These are phyloP conservation scores for Cheilosia impressa DNA, from an alignment of 2,888 invertebrate species.

Conservation along the genomic window DNA sequence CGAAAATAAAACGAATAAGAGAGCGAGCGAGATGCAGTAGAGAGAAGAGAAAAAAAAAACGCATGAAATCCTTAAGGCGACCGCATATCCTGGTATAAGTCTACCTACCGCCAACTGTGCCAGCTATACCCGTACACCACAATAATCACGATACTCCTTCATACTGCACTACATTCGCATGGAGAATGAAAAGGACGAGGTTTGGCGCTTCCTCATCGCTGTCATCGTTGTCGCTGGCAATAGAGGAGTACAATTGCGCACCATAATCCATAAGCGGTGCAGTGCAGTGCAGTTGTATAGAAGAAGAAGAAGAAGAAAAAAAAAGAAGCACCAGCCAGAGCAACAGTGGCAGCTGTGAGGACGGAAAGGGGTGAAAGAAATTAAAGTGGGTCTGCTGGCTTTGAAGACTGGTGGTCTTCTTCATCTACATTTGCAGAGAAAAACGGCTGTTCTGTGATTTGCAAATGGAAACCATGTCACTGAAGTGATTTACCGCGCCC, in stretches of 20 bases:
- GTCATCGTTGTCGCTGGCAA: conserved; percentile 2
- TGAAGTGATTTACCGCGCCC: conserved; percentile 49
- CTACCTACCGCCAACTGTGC: conserved; percentile 16
- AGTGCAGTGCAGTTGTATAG: not conserved
- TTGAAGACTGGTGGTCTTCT: conserved; percentile 8
- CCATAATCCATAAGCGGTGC: conserved; percentile 15
- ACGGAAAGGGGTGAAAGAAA: not conserved
- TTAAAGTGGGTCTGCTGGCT: conserved; percentile 37
- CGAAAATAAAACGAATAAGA: conserved; percentile 26
- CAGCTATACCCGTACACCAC: conserved; percentile 25
- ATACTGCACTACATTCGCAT: conserved; percentile 18
- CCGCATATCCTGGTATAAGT: conserved; percentile 26
- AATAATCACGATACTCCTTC: conserved; percentile 18
- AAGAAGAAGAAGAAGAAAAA: too few relatives aligned
- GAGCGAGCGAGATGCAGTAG: not conserved
- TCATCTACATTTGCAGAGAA: conserved; percentile 40
- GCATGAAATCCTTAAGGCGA: conserved; percentile 53
- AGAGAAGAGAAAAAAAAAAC: conserved; percentile 7
- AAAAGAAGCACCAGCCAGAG: not conserved
- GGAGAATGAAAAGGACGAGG: conserved; percentile 16
- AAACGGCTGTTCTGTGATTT: conserved; percentile 32
- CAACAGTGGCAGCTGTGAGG: conserved; percentile 11
- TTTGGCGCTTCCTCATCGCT: conserved; percentile 4
- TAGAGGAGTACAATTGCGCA: conserved; percentile 12
- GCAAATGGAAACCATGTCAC: conserved; percentile 61